Evolutionary conservation across 2,797 vertebrate species (phyloP), one percentile per base, ranked within the genome.

Genomic region (Gymnothorax reevesii): DNA sequence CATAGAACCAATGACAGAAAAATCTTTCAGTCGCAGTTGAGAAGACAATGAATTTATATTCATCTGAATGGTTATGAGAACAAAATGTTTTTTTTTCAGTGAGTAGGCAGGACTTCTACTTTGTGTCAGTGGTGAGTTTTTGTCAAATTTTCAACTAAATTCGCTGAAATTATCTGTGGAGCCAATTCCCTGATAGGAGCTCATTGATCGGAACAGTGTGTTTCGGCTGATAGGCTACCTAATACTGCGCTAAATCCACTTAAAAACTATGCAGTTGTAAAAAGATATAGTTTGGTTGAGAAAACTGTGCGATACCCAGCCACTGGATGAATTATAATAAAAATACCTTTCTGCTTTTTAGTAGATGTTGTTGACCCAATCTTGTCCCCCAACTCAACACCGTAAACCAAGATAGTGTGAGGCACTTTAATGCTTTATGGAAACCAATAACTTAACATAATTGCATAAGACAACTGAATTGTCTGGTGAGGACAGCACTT

Each of bases 241-340:
- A 13, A 6, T 33, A 17, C 77, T 17, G 17, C 8, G 22, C 52
- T 4, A 49, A 77, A 49, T 77, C 73, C 17, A 12, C 71, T 52
- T 13, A 7, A 77, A 75, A 75, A 75, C 71, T 25, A 3, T 82
- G 13, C 77, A 82, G 25, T 52, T 64, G 42, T 42, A 66, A 57
- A 66, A 15, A 80, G 22, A 83, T 13, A 55, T 27, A 52, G 42
- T 57, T 22, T 13, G 33, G 69, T 15, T 13, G 55, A 8, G 5
- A 73, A 64, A 66, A 55, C 64, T 69, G 20, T 15, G 55, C 33
- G 84, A 73, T 71, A 52, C 55, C 54, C 4, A 33, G 49, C 25
- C 83, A 85, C 64, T 83, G 57, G 71, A 75, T 22, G 55, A 73
- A 57, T 57, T 82, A 52, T 85, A 84, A 88, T 87, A 87, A 84